A percentile compares a stretch with the other conserved stretches of the same genome.
phyloP scores from a whole-genome alignment of 2,797 vertebrate genomes.

The Urocyon cinereoargenteus region DNA sequence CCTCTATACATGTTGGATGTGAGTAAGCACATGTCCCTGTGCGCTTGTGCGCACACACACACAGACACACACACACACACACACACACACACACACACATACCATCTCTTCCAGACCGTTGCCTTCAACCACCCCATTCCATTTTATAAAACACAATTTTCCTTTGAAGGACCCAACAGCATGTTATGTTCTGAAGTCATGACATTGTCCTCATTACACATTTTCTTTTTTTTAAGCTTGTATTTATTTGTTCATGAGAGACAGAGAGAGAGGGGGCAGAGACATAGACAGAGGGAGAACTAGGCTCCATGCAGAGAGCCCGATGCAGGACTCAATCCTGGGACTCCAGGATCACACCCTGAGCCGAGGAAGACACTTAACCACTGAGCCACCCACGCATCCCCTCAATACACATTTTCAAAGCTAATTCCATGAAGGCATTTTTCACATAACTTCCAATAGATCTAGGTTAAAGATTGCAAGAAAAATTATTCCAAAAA shows the following conservation, averaged over 20 bases:
- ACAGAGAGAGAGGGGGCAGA: no score
- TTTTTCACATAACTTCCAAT: background rate
- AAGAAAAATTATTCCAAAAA: background rate
- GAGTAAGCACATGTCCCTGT: background rate
- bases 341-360: no score
- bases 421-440: background rate
- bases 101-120: background rate
- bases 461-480: background rate
- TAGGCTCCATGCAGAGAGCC: no score
- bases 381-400: no score
- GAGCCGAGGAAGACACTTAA: no score
- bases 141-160: background rate
- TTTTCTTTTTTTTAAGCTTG: background rate
- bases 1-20: no score
- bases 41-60: no score
- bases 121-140: background rate
- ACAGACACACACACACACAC: background rate
- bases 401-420: no score
- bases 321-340: no score
- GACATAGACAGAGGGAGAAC: no score
- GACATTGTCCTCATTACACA: background rate
- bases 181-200: background rate
- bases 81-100: no score
- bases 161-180: background rate
- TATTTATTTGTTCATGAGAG: no score